Conservation (phyloP, 2,888 invertebrate species). For the Cephus pulcher region DNA sequence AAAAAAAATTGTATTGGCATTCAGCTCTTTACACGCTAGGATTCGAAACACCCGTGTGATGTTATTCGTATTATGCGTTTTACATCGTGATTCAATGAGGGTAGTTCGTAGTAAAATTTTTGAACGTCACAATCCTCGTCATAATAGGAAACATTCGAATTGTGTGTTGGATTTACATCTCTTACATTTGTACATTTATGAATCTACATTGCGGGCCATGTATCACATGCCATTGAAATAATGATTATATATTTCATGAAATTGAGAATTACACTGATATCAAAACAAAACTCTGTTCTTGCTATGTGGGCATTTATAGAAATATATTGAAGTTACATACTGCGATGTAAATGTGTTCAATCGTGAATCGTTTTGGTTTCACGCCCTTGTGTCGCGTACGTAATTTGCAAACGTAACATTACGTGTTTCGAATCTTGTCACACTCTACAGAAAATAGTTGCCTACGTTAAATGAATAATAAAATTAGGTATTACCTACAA, state of each 20-base stretch:
- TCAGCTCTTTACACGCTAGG: constrained; percentile 45
- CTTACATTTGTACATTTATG: neutral
- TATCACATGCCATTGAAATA: neutral
- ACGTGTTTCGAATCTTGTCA: constrained; percentile 62
- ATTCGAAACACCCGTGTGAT: constrained; percentile 57
- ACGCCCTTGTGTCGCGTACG: constrained; percentile 50
- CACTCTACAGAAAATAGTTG: constrained; percentile 62
- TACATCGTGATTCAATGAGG: constrained; percentile 33
- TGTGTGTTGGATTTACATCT: neutral
- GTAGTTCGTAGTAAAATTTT: neutral
- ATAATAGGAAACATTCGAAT: neutral
- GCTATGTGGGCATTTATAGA: neutral
- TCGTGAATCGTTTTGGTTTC: neutral
- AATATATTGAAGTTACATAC: neutral
- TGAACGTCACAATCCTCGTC: neutral
- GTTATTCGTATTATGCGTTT: constrained; percentile 52
- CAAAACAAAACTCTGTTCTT: neutral
- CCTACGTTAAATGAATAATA: constrained; percentile 59
- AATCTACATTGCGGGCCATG: neutral
- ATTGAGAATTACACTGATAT: neutral
- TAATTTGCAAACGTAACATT: constrained; percentile 59
- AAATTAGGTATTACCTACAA: constrained; percentile 53
- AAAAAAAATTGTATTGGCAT: constrained; percentile 51
- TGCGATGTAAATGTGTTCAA: neutral
- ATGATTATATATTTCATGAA: neutral